Evolutionary conservation across 2,113 vertebrate species (phyloP).

Genomic region (Archilochus colubris): DNA sequence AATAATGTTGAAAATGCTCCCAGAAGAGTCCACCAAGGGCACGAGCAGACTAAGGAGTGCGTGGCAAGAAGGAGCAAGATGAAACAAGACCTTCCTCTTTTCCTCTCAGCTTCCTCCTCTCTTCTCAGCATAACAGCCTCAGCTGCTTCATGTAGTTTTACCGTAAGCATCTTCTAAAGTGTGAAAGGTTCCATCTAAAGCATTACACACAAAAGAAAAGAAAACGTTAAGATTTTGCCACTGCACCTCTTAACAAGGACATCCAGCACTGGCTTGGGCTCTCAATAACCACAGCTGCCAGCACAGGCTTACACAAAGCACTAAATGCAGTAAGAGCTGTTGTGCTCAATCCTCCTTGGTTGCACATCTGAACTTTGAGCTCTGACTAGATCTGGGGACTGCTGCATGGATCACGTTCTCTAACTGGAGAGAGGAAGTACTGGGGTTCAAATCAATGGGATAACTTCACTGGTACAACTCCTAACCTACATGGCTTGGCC

Average conservation of each 20-base stretch:
- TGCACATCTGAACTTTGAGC: background rate
- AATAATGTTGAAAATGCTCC: background rate
- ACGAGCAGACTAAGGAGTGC: background rate
- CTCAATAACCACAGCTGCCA: background rate
- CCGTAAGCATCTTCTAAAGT: background rate
- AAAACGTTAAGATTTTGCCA: background rate
- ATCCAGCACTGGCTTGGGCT: background rate
- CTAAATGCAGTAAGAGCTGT: background rate
- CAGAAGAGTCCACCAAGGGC: background rate
- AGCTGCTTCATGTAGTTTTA: background rate
- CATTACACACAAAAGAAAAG: background rate
- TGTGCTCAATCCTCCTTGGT: background rate
- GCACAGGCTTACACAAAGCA: rapidly evolving
- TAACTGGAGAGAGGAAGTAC: background rate
- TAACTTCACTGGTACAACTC: background rate
- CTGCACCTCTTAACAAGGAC: background rate
- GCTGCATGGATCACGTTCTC: background rate
- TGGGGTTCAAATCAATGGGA: background rate
- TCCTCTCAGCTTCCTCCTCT: background rate
- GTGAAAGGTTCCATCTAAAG: background rate
- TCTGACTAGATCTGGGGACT: background rate
- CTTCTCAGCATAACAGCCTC: background rate
- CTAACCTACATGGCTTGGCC: background rate
- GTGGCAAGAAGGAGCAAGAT: background rate
- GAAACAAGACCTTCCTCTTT: background rate